Evolutionary conservation across 2,888 invertebrate species (phyloP).

Genomic region (Acleris cristana): DNA sequence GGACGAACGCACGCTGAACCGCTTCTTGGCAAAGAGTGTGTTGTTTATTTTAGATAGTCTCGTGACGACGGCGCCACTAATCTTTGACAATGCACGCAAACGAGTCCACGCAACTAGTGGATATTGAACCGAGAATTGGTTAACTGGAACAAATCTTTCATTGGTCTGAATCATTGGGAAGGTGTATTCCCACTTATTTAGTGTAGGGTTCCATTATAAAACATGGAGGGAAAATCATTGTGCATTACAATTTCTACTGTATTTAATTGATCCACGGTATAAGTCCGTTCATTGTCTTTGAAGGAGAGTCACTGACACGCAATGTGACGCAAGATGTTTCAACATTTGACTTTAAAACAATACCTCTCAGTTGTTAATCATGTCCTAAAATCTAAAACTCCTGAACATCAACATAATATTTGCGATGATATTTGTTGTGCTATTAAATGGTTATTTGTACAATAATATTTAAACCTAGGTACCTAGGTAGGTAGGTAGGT

Average conservation of each 20-base stretch:
- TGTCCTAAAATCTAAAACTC: neutral
- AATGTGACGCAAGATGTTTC: neutral
- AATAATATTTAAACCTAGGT: too few relatives aligned
- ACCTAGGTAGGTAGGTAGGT: too few relatives aligned
- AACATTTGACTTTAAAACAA: neutral
- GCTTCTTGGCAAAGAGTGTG: constrained; percentile 63
- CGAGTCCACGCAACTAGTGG: constrained; percentile 23
- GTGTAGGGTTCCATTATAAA: neutral
- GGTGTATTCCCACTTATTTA: too few relatives aligned
- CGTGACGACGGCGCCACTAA: constrained; percentile 50
- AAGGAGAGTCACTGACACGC: neutral
- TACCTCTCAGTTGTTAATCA: neutral
- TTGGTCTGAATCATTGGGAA: neutral
- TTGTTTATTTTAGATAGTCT: constrained; percentile 72
- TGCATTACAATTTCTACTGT: neutral
- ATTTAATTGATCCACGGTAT: neutral
- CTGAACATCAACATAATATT: too few relatives aligned
- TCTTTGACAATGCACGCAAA: constrained; percentile 35
- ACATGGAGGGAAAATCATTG: neutral
- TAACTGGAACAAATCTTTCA: constrained; percentile 3
- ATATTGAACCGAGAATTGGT: constrained; percentile 5
- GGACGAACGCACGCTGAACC: constrained; percentile 55
- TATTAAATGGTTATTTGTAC: too few relatives aligned
- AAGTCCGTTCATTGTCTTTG: neutral
- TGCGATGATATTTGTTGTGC: too few relatives aligned